Percentiles rank a stretch among this genome's conserved stretches.
Evolutionary conservation across 2,797 vertebrate species (phyloP).

Genomic region (Bufotes viridis): DNA sequence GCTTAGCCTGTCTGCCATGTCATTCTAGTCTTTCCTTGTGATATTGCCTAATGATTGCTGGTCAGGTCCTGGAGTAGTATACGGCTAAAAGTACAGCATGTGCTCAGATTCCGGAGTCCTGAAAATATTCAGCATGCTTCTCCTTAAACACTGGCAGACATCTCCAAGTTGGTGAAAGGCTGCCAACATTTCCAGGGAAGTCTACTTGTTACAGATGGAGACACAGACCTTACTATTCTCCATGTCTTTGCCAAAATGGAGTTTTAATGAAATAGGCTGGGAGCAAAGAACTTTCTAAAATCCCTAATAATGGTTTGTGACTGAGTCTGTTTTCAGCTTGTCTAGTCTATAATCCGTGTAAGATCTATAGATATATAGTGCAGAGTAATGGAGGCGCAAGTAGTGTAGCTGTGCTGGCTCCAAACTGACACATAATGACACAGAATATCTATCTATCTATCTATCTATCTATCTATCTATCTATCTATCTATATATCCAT

Average conservation of each 20-base stretch:
- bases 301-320: slow-evolving; percentile 21
- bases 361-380: not conserved
- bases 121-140: slow-evolving; percentile 23
- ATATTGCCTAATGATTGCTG: too few relatives aligned
- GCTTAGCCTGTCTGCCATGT: too few relatives aligned
- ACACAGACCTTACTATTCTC: slow-evolving; percentile 10
- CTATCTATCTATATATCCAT: too few relatives aligned
- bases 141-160: slow-evolving; percentile 30
- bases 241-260: slow-evolving; percentile 10
- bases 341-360: not conserved
- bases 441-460: too few relatives aligned
- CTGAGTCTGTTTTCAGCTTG: not conserved
- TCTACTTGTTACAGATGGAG: slow-evolving; percentile 24
- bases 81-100: not conserved
- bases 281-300: not conserved
- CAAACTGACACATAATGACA: not conserved
- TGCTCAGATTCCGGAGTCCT: not conserved
- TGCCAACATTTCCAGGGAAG: slow-evolving; percentile 40
- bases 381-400: not conserved
- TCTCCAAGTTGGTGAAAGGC: slow-evolving; percentile 26
- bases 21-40: too few relatives aligned
- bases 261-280: slow-evolving; percentile 13
- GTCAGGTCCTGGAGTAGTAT: not conserved
- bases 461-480: too few relatives aligned
- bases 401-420: not conserved